phyloP scores from a whole-genome alignment of 2,888 invertebrate genomes.

The Brachyptera putata region DNA sequence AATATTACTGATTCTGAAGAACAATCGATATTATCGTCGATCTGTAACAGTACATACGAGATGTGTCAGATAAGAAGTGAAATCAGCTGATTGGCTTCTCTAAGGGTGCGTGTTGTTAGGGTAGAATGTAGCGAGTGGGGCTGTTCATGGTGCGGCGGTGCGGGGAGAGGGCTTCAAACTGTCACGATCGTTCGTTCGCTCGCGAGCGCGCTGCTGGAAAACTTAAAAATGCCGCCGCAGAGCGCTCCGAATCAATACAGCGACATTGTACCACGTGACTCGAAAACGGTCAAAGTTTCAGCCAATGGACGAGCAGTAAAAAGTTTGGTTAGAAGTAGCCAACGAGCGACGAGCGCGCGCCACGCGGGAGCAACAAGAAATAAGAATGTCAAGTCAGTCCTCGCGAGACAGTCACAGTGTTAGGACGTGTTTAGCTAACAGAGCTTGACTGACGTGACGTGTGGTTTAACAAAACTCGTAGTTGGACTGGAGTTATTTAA shows the following conservation, averaged over 20 bases:
- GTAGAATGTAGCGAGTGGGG: too few species aligned
- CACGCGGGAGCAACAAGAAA: constrained; percentile 11
- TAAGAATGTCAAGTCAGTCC: too few species aligned
- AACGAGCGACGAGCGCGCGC: constrained; percentile 23
- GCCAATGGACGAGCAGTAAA: constrained; percentile 42
- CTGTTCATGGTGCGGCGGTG: too few species aligned
- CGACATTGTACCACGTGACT: constrained; percentile 58
- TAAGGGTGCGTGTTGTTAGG: constrained; percentile 20
- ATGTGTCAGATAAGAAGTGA: neutral
- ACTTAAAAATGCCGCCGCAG: constrained; percentile 80
- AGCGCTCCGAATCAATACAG: constrained; percentile 72
- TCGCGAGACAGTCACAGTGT: constrained; percentile 21
- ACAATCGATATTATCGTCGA: neutral
- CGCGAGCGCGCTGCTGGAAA: constrained; percentile 24
- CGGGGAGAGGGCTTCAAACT: neutral
- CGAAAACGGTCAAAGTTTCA: constrained; percentile 31
- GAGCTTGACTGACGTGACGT: neutral
- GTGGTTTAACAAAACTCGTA: neutral
- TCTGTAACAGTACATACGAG: neutral
- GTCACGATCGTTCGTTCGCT: constrained; percentile 15
- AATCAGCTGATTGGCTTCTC: constrained; percentile 18
- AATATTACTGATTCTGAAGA: too few species aligned
- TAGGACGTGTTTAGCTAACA: neutral
- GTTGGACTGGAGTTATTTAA: neutral
- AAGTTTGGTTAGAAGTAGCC: constrained; percentile 27